These are phyloP conservation scores for Callocephalon fimbriatum DNA, from an alignment of 2,113 vertebrate species.

Conservation along the genomic window DNA sequence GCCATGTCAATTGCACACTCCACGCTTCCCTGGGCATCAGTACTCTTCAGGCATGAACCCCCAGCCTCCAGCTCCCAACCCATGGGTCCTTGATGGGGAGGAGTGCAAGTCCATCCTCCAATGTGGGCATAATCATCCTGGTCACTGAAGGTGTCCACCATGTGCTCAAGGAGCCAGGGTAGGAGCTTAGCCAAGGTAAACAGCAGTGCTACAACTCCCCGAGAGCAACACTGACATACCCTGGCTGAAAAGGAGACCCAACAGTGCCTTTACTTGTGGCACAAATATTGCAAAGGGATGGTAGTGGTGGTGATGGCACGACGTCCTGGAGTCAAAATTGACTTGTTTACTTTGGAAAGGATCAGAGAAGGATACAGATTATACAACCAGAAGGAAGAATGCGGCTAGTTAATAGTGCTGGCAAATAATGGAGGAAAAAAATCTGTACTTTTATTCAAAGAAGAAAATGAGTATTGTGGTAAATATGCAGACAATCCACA, in stretches of 20 bases:
- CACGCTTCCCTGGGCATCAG: rapidly evolving
- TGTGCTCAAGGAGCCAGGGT: not conserved
- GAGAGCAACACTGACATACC: rapidly evolving
- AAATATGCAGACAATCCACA: constrained; percentile 50
- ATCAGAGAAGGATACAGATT: constrained; percentile 48
- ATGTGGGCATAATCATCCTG: not conserved
- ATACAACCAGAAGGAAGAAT: constrained; percentile 42
- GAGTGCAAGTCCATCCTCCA: not conserved
- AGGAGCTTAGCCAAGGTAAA: not conserved
- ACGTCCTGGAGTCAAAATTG: not conserved
- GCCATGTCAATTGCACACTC: rapidly evolving
- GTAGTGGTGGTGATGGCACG: not conserved
- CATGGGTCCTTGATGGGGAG: rapidly evolving
- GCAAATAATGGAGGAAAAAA: constrained; percentile 32
- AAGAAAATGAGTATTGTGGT: constrained; percentile 61
- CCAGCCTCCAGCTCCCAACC: not conserved
- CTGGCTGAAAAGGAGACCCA: rapidly evolving
- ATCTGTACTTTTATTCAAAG: constrained; percentile 57
- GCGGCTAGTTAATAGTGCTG: not conserved
- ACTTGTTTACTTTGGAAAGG: constrained; percentile 22
- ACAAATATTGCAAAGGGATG: not conserved
- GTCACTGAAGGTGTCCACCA: not conserved
- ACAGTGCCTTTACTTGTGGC: rapidly evolving
- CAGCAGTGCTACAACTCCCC: rapidly evolving
- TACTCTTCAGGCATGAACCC: not conserved